Conservation (phyloP, 64 coral and sea anemone genomes). For the Dendrophyllia cribrosa region DNA sequence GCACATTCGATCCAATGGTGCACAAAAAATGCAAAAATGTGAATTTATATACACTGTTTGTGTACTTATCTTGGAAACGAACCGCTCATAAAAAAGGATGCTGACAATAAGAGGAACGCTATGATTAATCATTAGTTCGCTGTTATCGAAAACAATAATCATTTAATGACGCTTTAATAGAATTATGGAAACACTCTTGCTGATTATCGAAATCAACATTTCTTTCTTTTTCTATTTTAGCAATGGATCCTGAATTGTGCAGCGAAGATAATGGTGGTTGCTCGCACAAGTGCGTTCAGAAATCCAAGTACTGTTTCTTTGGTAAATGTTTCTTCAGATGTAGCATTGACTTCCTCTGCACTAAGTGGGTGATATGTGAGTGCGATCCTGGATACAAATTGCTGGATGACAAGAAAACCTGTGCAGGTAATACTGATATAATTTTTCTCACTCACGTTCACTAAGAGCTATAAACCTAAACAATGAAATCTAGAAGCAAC, state of each 20-base stretch:
- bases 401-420: slow-evolving; percentile 58
- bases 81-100: too few relatives aligned
- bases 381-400: slow-evolving; percentile 69
- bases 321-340: slow-evolving; percentile 73
- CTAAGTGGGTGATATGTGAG: slow-evolving; percentile 58
- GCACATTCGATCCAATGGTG: too few relatives aligned
- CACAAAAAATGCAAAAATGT: too few relatives aligned
- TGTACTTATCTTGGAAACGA: too few relatives aligned
- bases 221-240: not conserved
- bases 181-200: too few relatives aligned
- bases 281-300: slow-evolving; percentile 52
- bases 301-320: slow-evolving; percentile 59
- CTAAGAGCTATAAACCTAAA: too few relatives aligned
- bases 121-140: too few relatives aligned
- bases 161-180: too few relatives aligned
- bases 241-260: slow-evolving; percentile 58
- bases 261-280: slow-evolving; percentile 62
- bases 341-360: slow-evolving; percentile 66
- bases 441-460: not conserved
- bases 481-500: too few relatives aligned
- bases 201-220: not conserved
- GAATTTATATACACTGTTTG: too few relatives aligned
- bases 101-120: too few relatives aligned
- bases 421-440: slow-evolving; percentile 29
- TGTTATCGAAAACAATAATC: too few relatives aligned